Percentiles rank a stretch among this genome's conserved stretches.
Evolutionary conservation across 2,113 vertebrate species (phyloP).

Genomic region (Chiloscyllium plagiosum): DNA sequence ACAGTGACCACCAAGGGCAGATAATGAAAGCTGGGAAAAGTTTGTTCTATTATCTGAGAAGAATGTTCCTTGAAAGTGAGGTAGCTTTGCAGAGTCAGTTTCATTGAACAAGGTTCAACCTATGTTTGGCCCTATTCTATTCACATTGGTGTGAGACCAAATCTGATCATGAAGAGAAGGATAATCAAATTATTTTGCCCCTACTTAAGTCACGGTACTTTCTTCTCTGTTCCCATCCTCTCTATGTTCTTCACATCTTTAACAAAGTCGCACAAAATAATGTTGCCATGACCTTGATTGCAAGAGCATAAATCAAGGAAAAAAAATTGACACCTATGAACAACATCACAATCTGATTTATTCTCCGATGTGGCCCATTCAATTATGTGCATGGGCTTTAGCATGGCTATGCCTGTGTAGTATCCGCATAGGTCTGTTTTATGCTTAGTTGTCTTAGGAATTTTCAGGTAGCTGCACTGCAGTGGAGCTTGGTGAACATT

Average conservation of each 20-base stretch:
- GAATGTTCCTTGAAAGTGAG: not conserved
- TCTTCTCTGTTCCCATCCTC: not conserved
- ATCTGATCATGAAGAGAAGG: not conserved
- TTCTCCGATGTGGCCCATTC: too few relatives aligned
- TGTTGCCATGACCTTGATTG: not conserved
- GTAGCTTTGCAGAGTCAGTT: not conserved
- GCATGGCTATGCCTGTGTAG: too few relatives aligned
- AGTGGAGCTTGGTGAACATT: too few relatives aligned
- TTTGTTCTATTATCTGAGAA: too few relatives aligned
- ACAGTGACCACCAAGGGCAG: not conserved
- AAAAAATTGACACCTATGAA: not conserved
- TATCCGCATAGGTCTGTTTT: too few relatives aligned
- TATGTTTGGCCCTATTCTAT: not conserved
- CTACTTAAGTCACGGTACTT: not conserved
- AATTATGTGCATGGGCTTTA: too few relatives aligned
- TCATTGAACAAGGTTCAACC: not conserved
- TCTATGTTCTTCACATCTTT: not conserved
- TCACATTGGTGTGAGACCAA: not conserved
- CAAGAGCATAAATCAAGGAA: not conserved
- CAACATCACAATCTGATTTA: too few relatives aligned
- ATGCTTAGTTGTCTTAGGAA: too few relatives aligned
- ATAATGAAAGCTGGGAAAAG: not conserved
- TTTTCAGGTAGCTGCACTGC: too few relatives aligned
- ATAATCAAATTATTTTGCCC: not conserved
- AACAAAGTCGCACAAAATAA: not conserved